A percentile compares a stretch with the other conserved stretches of the same genome.
These are phyloP conservation scores for Drosophila melanosoma DNA, from an alignment of 2,888 invertebrate species.

Conservation along the genomic window DNA sequence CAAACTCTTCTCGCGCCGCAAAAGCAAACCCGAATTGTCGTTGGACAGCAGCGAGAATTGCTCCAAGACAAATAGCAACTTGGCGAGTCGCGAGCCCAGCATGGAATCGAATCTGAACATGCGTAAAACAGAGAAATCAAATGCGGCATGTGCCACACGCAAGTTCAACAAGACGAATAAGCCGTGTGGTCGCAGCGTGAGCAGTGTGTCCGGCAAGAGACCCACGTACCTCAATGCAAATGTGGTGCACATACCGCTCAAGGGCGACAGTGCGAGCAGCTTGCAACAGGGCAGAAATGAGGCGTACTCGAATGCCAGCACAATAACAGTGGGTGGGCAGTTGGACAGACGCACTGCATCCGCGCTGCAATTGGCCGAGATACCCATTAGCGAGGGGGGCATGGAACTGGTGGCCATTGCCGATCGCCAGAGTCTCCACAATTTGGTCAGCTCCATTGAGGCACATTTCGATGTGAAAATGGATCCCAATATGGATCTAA, in stretches of 20 bases:
- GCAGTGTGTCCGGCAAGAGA: conserved; percentile 87
- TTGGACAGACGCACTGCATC: conserved; percentile 85
- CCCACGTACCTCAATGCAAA: conserved; percentile 87
- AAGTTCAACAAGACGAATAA: conserved; percentile 80
- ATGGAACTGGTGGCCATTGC: conserved; percentile 87
- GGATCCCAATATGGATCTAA: conserved; percentile 88
- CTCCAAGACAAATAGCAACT: conserved; percentile 65
- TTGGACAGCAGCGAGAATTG: conserved; percentile 66
- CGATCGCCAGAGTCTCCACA: conserved; percentile 84
- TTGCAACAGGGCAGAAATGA: conserved; percentile 85
- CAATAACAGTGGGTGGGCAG: conserved; percentile 82
- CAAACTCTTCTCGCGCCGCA: conserved; percentile 87
- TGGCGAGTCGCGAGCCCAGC: conserved; percentile 82
- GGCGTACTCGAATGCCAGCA: conserved; percentile 84
- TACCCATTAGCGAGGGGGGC: conserved; percentile 85
- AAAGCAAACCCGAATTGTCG: conserved; percentile 86
- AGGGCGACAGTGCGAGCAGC: conserved; percentile 87
- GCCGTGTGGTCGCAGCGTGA: conserved; percentile 87
- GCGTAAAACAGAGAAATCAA: conserved; percentile 47
- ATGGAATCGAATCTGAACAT: conserved; percentile 74
- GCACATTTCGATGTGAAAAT: conserved; percentile 84
- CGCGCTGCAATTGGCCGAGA: conserved; percentile 84
- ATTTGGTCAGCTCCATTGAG: conserved; percentile 83
- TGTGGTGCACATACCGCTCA: conserved; percentile 89
- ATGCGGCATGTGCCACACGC: conserved; percentile 9